A percentile compares a stretch with the other conserved stretches of the same genome.
These are phyloP conservation scores for Thecocarcelia acutangulata DNA, from an alignment of 2,888 invertebrate species.

Conservation along the genomic window DNA sequence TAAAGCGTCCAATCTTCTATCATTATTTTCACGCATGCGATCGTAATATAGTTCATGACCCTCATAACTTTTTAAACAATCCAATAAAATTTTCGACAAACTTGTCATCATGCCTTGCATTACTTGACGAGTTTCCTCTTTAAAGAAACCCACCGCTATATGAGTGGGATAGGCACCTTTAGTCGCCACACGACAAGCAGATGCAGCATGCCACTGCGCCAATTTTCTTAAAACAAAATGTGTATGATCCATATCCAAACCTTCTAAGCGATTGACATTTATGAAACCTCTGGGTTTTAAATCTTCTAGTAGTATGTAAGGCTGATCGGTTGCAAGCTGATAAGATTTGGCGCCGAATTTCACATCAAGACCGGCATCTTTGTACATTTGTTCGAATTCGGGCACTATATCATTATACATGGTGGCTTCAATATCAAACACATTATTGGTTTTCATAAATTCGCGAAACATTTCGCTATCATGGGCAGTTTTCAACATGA, in stretches of 20 bases:
- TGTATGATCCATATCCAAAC: constrained; percentile 73
- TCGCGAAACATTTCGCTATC: constrained; percentile 65
- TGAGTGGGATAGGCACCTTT: constrained; percentile 69
- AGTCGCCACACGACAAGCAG: constrained; percentile 71
- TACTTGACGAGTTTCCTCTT: constrained; percentile 52
- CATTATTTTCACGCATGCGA: constrained; percentile 66
- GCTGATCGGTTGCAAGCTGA: constrained; percentile 49
- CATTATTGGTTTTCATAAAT: constrained; percentile 61
- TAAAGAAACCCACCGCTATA: constrained; percentile 57
- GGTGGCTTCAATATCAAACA: constrained; percentile 60
- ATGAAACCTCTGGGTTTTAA: constrained; percentile 72
- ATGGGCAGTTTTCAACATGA: constrained; percentile 75
- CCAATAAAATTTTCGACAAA: constrained; percentile 41
- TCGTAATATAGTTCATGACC: constrained; percentile 72
- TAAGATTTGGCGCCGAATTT: constrained; percentile 65
- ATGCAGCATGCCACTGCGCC: constrained; percentile 77
- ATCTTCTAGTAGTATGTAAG: constrained; percentile 73
- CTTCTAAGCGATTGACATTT: constrained; percentile 73
- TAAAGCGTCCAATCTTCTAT: constrained; percentile 62
- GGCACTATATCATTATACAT: constrained; percentile 68
- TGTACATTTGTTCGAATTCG: constrained; percentile 70
- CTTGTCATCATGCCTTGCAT: constrained; percentile 52
- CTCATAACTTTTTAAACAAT: constrained; percentile 69
- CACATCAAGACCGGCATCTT: constrained; percentile 60
- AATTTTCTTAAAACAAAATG: constrained; percentile 72